A percentile compares a stretch with the other conserved stretches of the same genome.
phyloP scores from a whole-genome alignment of 2,888 invertebrate genomes.

The Eristalinus sepulchralis region DNA sequence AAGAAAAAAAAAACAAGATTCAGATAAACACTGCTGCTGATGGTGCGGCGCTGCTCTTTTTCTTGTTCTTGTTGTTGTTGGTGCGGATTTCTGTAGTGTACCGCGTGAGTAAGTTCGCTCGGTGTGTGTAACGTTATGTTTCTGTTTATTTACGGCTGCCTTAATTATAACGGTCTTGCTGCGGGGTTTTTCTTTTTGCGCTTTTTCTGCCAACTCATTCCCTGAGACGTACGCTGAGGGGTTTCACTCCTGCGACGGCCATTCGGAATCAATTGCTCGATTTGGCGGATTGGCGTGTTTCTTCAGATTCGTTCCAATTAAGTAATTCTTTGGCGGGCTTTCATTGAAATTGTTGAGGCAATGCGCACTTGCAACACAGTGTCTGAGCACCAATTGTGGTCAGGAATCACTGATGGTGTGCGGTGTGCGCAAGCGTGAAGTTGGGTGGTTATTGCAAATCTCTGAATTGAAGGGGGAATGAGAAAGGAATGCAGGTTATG shows the following conservation, averaged over 20 bases:
- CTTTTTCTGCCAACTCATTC: not conserved
- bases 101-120: conserved; percentile 23
- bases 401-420: not conserved
- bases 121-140: conserved; percentile 37
- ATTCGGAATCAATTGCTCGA: conserved; percentile 31
- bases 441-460: not conserved
- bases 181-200: not conserved
- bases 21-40: conserved; percentile 12
- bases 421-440: not conserved
- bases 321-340: conserved; percentile 12
- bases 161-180: conserved; percentile 61
- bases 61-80: conserved; percentile 6
- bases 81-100: conserved; percentile 4
- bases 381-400: not conserved
- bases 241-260: not conserved
- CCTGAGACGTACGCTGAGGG: not conserved
- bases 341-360: not conserved
- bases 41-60: not conserved
- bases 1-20: not conserved
- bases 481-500: not conserved
- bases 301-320: conserved; percentile 23
- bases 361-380: conserved; percentile 5
- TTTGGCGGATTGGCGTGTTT: conserved; percentile 5
- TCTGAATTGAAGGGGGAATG: not conserved
- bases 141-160: conserved; percentile 58